Conservation (phyloP, 2,113 vertebrate species). For the Gallinago undulata region DNA sequence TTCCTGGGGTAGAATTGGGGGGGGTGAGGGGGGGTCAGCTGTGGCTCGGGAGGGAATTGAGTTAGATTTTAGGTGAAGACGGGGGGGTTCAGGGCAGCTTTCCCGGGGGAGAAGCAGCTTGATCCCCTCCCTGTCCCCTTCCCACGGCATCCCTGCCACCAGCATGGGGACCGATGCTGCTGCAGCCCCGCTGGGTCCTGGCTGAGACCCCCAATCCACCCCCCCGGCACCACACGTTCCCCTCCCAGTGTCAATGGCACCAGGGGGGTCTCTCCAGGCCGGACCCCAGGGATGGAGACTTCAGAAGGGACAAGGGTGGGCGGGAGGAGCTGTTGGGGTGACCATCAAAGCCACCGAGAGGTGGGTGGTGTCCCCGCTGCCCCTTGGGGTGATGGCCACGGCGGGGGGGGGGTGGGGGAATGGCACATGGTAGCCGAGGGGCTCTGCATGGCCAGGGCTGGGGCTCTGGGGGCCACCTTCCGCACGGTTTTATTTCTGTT, state of each 20-base stretch:
- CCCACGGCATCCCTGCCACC: not conserved
- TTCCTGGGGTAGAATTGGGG: not conserved
- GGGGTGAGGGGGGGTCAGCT: not conserved
- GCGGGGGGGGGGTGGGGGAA: not conserved
- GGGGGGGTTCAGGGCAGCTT: fast-evolving
- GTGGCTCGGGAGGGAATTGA: fast-evolving
- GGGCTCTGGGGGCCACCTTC: not conserved
- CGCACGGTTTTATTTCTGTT: fast-evolving
- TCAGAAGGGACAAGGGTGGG: fast-evolving
- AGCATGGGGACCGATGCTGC: no score
- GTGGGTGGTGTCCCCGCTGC: not conserved
- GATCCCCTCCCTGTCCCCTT: not conserved
- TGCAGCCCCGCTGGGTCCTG: fast-evolving
- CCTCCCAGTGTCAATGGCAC: fast-evolving
- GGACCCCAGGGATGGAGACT: not conserved
- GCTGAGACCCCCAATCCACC: not conserved
- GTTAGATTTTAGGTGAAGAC: no score
- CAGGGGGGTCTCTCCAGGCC: not conserved
- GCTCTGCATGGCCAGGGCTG: not conserved
- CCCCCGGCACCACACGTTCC: fast-evolving
- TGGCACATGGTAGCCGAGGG: fast-evolving
- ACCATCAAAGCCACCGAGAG: not conserved
- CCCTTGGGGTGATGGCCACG: not conserved
- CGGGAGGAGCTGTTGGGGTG: not conserved
- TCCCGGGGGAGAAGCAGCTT: not conserved